Base-by-base conservation (phyloP, 2,888 invertebrate species). In the Synergus laeviventris region DNA sequence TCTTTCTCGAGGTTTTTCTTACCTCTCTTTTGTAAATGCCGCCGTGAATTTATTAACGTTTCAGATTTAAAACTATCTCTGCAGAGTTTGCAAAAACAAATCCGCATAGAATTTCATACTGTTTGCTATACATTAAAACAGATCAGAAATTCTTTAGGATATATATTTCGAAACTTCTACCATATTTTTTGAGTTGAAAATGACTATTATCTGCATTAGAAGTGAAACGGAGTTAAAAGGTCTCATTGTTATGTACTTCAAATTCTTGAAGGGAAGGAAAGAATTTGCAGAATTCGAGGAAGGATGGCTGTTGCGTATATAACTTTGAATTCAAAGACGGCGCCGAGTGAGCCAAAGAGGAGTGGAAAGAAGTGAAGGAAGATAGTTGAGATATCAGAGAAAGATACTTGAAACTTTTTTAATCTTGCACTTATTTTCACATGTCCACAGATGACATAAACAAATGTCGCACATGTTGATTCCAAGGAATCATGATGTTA, bases 201-300 rank as follows among this genome's bases (percentile, higher is more conserved):
- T 31, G 5, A 31, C 5, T 31, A 61, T 61, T 61, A n/a, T 61
- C n/a, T 61, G 16, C 12, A 36, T 3, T n/a, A 21, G 60, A 45
- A 76, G 77, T 74, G 80, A 76, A 76, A 73, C 74, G 7, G 66
- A 75, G 77, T 74, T 75, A 80, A 83, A 78, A 77, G 76, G 73
- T 76, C 78, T 76, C 78, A 73, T 79, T 54, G 76, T n/a, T n/a
- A 74, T 81, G 81, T 77, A 75, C 76, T 76, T 45, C 60, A 70
- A 78, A 81, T 82, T 80, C 79, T 79, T 79, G 76, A 78, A 79
- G 79, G 76, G 75, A 77, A 78, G 73, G 76, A 76, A 75, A 62
- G 80, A 81, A 81, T 81, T 82, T 64, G 56, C 24, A 80, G 82
- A 82, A 81, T 82, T 76, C 75, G 73, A 73, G 70, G 79, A 79